Base-by-base conservation (phyloP, 2,113 vertebrate species). In the Speoplatyrhinus poulsoni region DNA sequence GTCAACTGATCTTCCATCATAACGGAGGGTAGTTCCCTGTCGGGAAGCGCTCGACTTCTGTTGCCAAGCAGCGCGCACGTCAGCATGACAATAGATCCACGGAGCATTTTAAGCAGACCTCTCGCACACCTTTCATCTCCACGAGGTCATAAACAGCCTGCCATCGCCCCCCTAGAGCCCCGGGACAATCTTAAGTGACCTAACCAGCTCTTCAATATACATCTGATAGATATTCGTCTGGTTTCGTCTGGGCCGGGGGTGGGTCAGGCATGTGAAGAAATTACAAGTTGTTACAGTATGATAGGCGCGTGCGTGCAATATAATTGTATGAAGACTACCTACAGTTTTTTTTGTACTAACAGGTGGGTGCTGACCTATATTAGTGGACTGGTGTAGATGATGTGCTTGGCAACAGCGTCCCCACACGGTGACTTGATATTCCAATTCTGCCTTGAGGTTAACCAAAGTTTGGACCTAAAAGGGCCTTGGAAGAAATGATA, bases 31-130 rank as follows among this genome's bases (percentile, higher is more conserved):
- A 11, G 11, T n/a, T 13, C 11, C 3, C 15, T 52, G 50, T 52
- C 12, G 9, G 50, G 50, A 52, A 52, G 11, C 12, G 57, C 32
- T 32, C 4, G 32, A 10, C 26, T 59, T 17, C 26, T 33, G 57
- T 3, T 12, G 26, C 3, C 36, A 12, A 26, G 46, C 65, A n/a
- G 62, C 17, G 82, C 65, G 70, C 70, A 80, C 81, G 75, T 75
- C 72, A 47, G 83, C 81, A 82, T 85, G 67, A 87, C 69, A 87
- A 87, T 72, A 65, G 80, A 61, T 12, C 53, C 56, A 12, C 60
- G 58, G 55, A 78, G 52, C 57, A 62, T 72, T 63, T 58, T 33
- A 53, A 69, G 54, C 62, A 57, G 65, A 54, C 62, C 41, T 49
- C 47, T 49, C 55, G 17, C 70, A 61, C 75, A 80, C 71, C 74